Base-by-base conservation (phyloP, 2,113 vertebrate species). In the Raja brachyura region DNA sequence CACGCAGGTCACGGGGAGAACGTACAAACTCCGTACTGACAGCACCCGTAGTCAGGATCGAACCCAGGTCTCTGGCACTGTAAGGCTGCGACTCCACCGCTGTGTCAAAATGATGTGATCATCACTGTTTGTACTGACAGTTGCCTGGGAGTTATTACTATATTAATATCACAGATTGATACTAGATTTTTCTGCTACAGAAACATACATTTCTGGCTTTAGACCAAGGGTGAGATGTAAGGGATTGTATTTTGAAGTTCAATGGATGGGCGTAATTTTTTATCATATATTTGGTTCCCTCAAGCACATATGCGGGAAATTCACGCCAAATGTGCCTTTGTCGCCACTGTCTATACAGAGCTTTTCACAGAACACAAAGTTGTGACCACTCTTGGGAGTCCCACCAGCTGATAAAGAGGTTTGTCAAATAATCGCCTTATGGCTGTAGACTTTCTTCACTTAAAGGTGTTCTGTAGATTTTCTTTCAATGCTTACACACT, bases 281-380 rank as follows among this genome's bases (percentile, higher is more conserved):
- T 56, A 61, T 86, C 56, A 86, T 86, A 61, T 7, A 86, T 86
- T 86, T 56, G 25, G 59, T 63, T 63, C 59, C n/a, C 25, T 86
- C 56, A 28, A n/a, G 56, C 83, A 86, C 28, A 31, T n/a, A 61
- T 86, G 83, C 63, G 83, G 22, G 83, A 61, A 86, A 63, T 86
- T 86, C 83, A 86, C 56, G 7, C 10, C 83, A 86, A 86, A 86
- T 86, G 28, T 86, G 56, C 56, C 59, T 86, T 86, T 63, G 83
- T n/a, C 61, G 56, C 56, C n/a, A 86, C 31, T 13, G 28, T n/a
- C 56, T 86, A 16, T 31, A 31, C 83, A 63, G 11, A n/a, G 83
- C 56, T 86, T n/a, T 86, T 16, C 83, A 86, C 28, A 31, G 28
- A 86, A 86, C 54, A 85, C 83, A 86, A 86, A 86, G 83, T 18